These are phyloP conservation scores for Polyploca ridens DNA, from an alignment of 2,888 invertebrate species.

Conservation along the genomic window DNA sequence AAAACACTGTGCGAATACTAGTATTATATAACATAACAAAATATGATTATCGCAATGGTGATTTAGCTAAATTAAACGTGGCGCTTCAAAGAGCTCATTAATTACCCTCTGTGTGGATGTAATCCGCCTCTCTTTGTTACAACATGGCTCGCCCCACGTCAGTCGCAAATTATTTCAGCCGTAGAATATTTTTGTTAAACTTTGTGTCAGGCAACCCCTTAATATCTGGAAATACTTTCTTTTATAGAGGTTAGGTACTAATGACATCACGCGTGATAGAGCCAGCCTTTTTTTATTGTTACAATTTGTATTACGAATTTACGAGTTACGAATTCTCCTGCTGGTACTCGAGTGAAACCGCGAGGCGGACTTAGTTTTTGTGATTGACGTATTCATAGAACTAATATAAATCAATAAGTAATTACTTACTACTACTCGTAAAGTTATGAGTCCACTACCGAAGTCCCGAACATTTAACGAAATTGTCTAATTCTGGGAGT, in stretches of 20 bases:
- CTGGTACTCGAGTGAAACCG: too few relatives aligned
- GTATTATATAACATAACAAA: slow-evolving; percentile 17
- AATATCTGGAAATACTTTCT: neutral
- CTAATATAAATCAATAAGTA: too few relatives aligned
- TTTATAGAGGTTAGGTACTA: neutral
- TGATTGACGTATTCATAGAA: too few relatives aligned
- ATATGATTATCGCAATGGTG: slow-evolving; percentile 31
- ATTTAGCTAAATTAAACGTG: slow-evolving; percentile 32
- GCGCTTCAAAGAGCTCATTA: slow-evolving; percentile 41
- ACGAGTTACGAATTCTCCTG: too few relatives aligned
- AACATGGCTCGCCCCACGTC: slow-evolving; percentile 8
- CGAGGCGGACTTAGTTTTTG: too few relatives aligned
- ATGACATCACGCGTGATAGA: neutral
- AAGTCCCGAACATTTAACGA: too few relatives aligned
- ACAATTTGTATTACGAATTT: too few relatives aligned
- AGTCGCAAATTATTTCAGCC: slow-evolving; percentile 15
- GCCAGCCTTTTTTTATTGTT: too few relatives aligned
- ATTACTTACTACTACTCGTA: too few relatives aligned
- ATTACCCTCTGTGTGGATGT: slow-evolving; percentile 34
- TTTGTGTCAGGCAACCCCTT: neutral
- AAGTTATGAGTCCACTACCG: too few relatives aligned
- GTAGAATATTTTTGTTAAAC: slow-evolving; percentile 18
- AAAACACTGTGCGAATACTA: too few relatives aligned
- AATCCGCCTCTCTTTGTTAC: slow-evolving; percentile 27
- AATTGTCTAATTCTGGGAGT: neutral